A percentile compares a stretch with the other conserved stretches of the same genome.
Conservation (phyloP, 2,888 invertebrate genomes). For the Tyria jacobaeae region DNA sequence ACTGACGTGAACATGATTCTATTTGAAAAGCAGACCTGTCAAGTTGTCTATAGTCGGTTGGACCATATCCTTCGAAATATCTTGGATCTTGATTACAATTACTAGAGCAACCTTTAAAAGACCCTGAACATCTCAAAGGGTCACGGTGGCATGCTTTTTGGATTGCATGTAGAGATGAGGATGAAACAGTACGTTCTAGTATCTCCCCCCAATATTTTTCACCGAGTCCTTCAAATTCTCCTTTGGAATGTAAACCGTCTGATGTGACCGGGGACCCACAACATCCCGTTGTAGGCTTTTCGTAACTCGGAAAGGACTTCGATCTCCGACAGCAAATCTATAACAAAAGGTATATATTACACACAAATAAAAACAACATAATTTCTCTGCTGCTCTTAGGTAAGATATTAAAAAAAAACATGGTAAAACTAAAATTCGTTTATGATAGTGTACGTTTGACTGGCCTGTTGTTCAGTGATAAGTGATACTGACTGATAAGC, state of each 20-base stretch:
- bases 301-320: slow-evolving; percentile 73
- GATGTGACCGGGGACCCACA: slow-evolving; percentile 81
- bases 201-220: slow-evolving; percentile 93
- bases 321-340: slow-evolving; percentile 80
- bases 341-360: slow-evolving; percentile 16
- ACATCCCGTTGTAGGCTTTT: slow-evolving; percentile 77
- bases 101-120: slow-evolving; percentile 80
- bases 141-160: slow-evolving; percentile 85
- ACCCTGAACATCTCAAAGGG: slow-evolving; percentile 75
- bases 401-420: no score
- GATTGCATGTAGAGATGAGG: slow-evolving; percentile 90
- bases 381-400: not conserved
- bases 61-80: slow-evolving; percentile 78
- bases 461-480: no score
- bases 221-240: slow-evolving; percentile 89
- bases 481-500: no score
- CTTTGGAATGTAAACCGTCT: slow-evolving; percentile 82
- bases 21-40: slow-evolving; percentile 82
- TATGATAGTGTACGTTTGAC: no score
- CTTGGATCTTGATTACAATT: slow-evolving; percentile 80
- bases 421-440: no score
- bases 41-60: slow-evolving; percentile 76
- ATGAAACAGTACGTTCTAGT: slow-evolving; percentile 91
- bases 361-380: not conserved
- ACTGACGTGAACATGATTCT: slow-evolving; percentile 81